These are phyloP conservation scores for Acrossocheilus fasciatus DNA, from an alignment of 2,797 vertebrate genomes.

Conservation along the genomic window DNA sequence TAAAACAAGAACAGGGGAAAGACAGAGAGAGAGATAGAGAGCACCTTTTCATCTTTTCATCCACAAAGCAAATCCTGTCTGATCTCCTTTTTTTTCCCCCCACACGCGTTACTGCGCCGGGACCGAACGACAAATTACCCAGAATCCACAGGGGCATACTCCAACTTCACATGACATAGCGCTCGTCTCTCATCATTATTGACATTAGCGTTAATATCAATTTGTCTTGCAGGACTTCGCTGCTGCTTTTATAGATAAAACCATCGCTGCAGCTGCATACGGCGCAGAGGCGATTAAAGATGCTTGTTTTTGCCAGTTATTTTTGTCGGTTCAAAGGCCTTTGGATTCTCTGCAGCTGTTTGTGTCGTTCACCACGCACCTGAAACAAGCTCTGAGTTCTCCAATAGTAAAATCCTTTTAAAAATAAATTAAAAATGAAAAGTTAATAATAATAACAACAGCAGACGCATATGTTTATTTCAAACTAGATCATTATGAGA, in stretches of 20 bases:
- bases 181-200: conserved; percentile 55
- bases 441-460: conserved; percentile 9
- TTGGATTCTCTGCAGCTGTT: conserved; percentile 21
- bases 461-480: not conserved
- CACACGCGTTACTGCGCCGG: conserved; percentile 49
- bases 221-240: conserved; percentile 51
- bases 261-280: not conserved
- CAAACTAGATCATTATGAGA: conserved; percentile 11
- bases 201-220: conserved; percentile 61
- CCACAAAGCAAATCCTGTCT: conserved; percentile 61
- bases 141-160: conserved; percentile 66
- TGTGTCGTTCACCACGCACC: not conserved
- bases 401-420: not conserved
- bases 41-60: conserved; percentile 71
- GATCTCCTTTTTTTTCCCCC: conserved; percentile 45
- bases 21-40: conserved; percentile 46
- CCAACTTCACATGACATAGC: conserved; percentile 39
- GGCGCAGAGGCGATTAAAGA: conserved; percentile 34
- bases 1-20: conserved; percentile 39
- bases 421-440: conserved; percentile 9
- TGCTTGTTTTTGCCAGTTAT: conserved; percentile 35
- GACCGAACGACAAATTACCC: conserved; percentile 65
- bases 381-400: conserved; percentile 3
- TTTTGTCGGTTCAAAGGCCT: conserved; percentile 42
- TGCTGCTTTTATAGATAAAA: conserved; percentile 33